These are phyloP conservation scores for Xanthia icteritia DNA, from an alignment of 2,888 invertebrate genomes.

Conservation along the genomic window DNA sequence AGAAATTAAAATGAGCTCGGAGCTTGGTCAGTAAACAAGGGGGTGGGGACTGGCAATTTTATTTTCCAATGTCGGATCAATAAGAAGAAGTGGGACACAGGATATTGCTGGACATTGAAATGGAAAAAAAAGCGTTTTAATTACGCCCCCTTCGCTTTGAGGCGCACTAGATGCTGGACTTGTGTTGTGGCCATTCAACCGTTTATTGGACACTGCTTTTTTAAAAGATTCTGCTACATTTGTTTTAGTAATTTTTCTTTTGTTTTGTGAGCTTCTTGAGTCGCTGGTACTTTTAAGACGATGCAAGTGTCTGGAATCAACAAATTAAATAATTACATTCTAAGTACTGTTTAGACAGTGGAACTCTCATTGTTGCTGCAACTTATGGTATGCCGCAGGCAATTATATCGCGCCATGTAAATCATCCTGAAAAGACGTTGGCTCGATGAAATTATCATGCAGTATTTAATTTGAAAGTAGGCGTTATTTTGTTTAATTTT, in stretches of 20 bases:
- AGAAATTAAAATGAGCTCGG: slow-evolving; percentile 84
- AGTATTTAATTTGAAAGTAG: background rate
- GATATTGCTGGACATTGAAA: slow-evolving; percentile 82
- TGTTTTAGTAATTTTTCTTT: slow-evolving; percentile 18
- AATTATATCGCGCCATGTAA: background rate
- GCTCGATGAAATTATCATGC: background rate
- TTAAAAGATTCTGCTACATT: slow-evolving; percentile 28
- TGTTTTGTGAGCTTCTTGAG: slow-evolving; percentile 4
- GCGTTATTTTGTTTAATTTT: background rate
- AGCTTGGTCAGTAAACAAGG: slow-evolving; percentile 81
- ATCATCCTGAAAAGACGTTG: background rate
- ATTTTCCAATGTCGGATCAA: slow-evolving; percentile 83
- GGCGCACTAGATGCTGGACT: slow-evolving; percentile 59
- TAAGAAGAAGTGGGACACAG: slow-evolving; percentile 80
- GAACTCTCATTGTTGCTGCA: background rate
- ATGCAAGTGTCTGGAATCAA: background rate
- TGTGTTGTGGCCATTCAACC: slow-evolving; percentile 52
- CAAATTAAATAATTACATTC: background rate
- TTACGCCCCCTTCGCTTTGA: slow-evolving; percentile 77
- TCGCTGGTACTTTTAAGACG: background rate
- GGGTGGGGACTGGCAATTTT: slow-evolving; percentile 69
- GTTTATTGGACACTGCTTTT: slow-evolving; percentile 53
- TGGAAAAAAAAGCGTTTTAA: slow-evolving; percentile 80
- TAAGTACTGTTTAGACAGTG: background rate
- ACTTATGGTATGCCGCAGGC: no score